Conservation (phyloP, 2,797 vertebrate species). For the Sebastes nivosus region DNA sequence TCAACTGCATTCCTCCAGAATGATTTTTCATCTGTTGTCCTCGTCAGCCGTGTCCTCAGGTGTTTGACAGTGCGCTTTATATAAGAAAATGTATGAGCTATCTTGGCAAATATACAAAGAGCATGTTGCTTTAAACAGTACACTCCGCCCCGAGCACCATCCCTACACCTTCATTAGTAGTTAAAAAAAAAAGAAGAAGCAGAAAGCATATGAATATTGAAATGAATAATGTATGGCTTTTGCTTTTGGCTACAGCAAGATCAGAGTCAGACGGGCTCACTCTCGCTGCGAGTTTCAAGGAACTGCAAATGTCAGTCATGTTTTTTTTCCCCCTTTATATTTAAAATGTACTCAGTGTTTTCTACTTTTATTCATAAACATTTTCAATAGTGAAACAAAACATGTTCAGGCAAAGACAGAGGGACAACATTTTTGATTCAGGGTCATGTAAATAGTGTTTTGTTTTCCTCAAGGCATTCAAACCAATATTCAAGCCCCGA, state of each 20-base stretch:
- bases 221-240: slow-evolving; percentile 78
- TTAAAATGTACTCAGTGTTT: slow-evolving; percentile 12
- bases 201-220: slow-evolving; percentile 72
- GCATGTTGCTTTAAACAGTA: slow-evolving; percentile 25
- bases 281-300: slow-evolving; percentile 56
- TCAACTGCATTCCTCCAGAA: neutral
- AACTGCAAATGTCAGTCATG: slow-evolving; percentile 63
- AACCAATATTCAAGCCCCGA: slow-evolving; percentile 1
- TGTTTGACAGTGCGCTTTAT: neutral
- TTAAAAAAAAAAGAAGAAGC: slow-evolving; percentile 15
- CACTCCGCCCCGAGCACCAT: slow-evolving; percentile 23
- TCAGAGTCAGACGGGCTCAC: slow-evolving; percentile 50
- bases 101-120: slow-evolving; percentile 39
- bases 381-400: slow-evolving; percentile 43
- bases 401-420: slow-evolving; percentile 23
- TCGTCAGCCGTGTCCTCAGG: neutral
- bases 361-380: slow-evolving; percentile 29
- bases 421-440: slow-evolving; percentile 24
- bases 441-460: slow-evolving; percentile 33
- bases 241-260: slow-evolving; percentile 69
- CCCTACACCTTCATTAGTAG: slow-evolving; percentile 63
- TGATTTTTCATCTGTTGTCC: neutral
- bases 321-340: neutral
- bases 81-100: slow-evolving; percentile 12
- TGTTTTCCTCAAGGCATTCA: slow-evolving; percentile 3